A percentile compares a stretch with the other conserved stretches of the same genome.
Conservation (phyloP, 2,797 vertebrate species). For the Acipenser ruthenus region DNA sequence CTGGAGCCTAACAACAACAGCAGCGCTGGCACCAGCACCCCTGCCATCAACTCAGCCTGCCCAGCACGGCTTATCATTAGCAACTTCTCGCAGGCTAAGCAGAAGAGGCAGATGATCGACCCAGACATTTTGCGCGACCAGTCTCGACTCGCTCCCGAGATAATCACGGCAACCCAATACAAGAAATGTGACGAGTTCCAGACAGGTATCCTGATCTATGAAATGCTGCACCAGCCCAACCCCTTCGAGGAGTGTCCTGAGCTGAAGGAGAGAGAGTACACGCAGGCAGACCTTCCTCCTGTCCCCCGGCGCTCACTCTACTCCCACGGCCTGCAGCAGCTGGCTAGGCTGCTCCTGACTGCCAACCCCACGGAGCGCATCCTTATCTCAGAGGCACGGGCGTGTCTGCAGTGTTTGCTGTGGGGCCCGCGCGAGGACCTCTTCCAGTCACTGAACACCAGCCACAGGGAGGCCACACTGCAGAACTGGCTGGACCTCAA, state of each 20-base stretch:
- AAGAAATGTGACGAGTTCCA: conserved; percentile 97
- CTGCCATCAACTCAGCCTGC: conserved; percentile 44
- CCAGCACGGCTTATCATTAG: conserved; percentile 88
- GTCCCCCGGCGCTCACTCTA: conserved; percentile 85
- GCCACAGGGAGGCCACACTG: conserved; percentile 67
- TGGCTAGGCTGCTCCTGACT: conserved; percentile 83
- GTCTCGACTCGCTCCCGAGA: conserved; percentile 86
- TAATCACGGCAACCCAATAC: conserved; percentile 87
- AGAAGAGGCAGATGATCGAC: conserved; percentile 75
- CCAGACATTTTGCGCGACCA: conserved; percentile 74
- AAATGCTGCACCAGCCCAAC: conserved; percentile 92
- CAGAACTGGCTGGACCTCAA: conserved; percentile 98
- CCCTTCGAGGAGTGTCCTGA: conserved; percentile 86
- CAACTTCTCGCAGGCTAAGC: conserved; percentile 95
- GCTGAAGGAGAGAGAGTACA: conserved; percentile 88
- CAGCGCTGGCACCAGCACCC: conserved; percentile 5
- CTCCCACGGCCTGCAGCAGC: conserved; percentile 84
- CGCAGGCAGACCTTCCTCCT: conserved; percentile 77
- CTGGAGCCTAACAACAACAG: conserved; percentile 64
- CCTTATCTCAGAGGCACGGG: conserved; percentile 82
- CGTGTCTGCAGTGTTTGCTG: conserved; percentile 89
- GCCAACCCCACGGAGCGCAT: conserved; percentile 92
- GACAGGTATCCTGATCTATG: conserved; percentile 94
- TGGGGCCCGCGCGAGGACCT: conserved; percentile 94
- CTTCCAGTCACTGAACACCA: conserved; percentile 68